Percentiles rank a stretch among this genome's conserved stretches.
These are phyloP conservation scores for Troides helena DNA, from an alignment of 2,888 invertebrate genomes.

Conservation along the genomic window DNA sequence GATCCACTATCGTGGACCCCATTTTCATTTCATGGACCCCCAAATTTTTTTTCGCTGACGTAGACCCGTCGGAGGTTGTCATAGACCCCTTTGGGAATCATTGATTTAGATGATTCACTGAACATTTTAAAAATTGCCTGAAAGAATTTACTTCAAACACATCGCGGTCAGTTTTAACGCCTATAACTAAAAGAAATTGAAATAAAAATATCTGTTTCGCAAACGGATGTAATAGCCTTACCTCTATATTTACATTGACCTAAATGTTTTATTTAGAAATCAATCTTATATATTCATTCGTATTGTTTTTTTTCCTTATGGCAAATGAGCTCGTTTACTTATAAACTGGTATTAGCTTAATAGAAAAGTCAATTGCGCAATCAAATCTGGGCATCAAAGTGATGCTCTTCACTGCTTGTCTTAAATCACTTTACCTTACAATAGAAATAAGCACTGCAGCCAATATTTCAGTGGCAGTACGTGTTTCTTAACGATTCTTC, in stretches of 20 bases:
- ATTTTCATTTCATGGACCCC: too few relatives aligned
- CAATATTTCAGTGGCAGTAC: not conserved
- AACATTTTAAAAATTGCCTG: slow-evolving; percentile 2
- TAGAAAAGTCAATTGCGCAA: not conserved
- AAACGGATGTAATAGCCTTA: not conserved
- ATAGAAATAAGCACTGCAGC: not conserved
- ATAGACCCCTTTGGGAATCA: too few relatives aligned
- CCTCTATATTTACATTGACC: slow-evolving; percentile 2
- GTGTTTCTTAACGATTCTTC: too few relatives aligned
- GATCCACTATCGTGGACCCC: too few relatives aligned
- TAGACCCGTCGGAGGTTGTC: too few relatives aligned
- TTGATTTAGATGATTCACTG: slow-evolving; percentile 8
- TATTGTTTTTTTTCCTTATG: too few relatives aligned
- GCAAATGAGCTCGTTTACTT: too few relatives aligned
- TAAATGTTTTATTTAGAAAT: not conserved
- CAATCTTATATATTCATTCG: not conserved
- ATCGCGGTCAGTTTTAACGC: not conserved
- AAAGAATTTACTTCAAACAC: not conserved
- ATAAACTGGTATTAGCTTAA: too few relatives aligned
- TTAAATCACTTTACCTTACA: too few relatives aligned
- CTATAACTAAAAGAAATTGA: not conserved
- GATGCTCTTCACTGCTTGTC: not conserved
- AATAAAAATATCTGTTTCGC: too few relatives aligned
- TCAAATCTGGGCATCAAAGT: not conserved
- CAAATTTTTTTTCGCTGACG: too few relatives aligned